phyloP scores from a whole-genome alignment of 1,140 invertebrate species.

The Triops longicaudatus region DNA sequence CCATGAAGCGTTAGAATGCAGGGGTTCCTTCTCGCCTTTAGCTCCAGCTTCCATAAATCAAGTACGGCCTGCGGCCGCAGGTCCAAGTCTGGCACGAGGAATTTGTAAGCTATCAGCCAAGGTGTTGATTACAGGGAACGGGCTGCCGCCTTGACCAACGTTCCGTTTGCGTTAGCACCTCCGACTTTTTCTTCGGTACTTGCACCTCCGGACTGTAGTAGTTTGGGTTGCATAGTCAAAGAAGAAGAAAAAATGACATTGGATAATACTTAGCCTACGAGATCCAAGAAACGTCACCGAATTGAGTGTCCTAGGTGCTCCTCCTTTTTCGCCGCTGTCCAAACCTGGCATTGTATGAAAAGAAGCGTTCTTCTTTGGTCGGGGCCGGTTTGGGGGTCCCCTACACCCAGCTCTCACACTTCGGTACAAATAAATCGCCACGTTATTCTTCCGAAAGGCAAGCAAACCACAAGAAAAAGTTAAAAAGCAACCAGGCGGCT shows the following conservation, averaged over 20 bases:
- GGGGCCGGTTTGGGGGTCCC: neutral
- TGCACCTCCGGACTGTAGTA: neutral
- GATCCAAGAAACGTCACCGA: neutral
- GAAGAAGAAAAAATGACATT: neutral
- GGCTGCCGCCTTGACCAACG: constrained; percentile 3
- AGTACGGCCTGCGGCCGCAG: constrained; percentile 19
- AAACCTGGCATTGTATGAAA: neutral
- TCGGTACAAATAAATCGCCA: neutral
- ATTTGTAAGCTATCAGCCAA: constrained; percentile 27
- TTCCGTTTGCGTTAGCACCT: constrained; percentile 11
- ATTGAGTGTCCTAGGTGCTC: neutral
- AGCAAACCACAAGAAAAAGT: neutral
- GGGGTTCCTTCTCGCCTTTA: constrained; percentile 10
- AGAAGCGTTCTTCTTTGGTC: neutral
- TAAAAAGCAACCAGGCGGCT: neutral
- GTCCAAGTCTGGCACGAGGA: constrained; percentile 24
- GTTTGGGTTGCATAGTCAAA: neutral
- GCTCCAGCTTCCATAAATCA: constrained; percentile 14
- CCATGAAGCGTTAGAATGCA: constrained; percentile 6
- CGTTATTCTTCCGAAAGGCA: neutral
- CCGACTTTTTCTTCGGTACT: neutral
- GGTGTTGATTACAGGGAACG: constrained; percentile 27
- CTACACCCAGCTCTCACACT: neutral
- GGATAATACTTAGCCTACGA: constrained; percentile 2
- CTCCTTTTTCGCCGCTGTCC: neutral